phyloP scores from a whole-genome alignment of 2,797 vertebrate species.

The Squalus acanthias region DNA sequence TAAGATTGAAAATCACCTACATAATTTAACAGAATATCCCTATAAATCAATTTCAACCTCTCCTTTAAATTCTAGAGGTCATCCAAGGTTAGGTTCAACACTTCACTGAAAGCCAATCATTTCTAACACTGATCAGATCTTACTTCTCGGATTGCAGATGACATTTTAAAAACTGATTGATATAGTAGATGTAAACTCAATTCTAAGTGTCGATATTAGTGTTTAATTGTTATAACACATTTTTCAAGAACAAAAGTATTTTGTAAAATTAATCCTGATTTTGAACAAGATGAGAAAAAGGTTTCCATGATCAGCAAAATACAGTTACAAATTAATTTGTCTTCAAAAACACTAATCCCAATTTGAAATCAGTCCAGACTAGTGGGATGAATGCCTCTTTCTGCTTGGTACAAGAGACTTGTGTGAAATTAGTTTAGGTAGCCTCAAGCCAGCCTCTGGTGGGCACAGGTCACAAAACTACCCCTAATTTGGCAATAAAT shows the following conservation, averaged over 20 bases:
- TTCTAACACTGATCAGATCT: neutral
- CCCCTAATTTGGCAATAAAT: neutral
- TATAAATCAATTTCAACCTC: neutral
- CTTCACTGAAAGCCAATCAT: neutral
- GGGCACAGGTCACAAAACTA: neutral
- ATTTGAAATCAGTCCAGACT: neutral
- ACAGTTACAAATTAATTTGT: neutral
- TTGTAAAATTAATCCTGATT: neutral
- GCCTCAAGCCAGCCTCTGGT: neutral
- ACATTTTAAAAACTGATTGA: neutral
- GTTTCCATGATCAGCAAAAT: neutral
- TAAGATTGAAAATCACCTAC: neutral
- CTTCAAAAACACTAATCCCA: neutral
- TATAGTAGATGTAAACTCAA: neutral
- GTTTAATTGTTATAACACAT: neutral
- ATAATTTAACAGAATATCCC: neutral
- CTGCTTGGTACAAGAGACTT: neutral
- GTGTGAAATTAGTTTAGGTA: neutral
- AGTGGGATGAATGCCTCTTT: neutral
- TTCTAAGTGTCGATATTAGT: neutral
- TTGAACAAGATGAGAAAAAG: neutral
- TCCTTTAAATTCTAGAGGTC: neutral
- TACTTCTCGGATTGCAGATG: neutral
- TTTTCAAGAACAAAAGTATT: neutral
- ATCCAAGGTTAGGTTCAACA: neutral